Conservation (phyloP, 2,888 invertebrate genomes). For the Theodoxus fluviatilis region DNA sequence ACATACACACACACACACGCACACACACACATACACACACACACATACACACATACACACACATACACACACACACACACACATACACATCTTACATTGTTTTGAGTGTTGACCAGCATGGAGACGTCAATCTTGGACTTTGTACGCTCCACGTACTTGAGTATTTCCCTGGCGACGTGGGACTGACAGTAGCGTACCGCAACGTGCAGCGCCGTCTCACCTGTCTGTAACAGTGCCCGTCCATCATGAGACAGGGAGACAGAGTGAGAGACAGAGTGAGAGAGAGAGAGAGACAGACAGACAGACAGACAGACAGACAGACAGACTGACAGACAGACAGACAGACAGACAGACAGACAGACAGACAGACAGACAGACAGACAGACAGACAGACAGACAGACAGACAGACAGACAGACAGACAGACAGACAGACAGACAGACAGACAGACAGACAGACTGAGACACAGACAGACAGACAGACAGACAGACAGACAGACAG, state of each 20-base stretch:
- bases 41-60: constrained; percentile 12
- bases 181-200: constrained; percentile 80
- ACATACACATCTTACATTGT: constrained; percentile 70
- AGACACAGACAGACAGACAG: neutral
- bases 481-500: constrained; percentile 11
- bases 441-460: neutral
- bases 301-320: neutral
- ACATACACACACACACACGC: neutral
- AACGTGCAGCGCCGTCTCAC: constrained; percentile 94
- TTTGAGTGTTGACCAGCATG: constrained; percentile 85
- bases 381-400: constrained; percentile 13
- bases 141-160: constrained; percentile 66
- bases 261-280: neutral
- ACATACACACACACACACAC: neutral
- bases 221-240: constrained; percentile 71
- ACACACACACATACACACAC: neutral
- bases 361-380: neutral
- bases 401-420: neutral
- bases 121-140: constrained; percentile 75
- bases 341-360: neutral
- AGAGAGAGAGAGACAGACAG: neutral
- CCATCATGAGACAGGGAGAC: neutral
- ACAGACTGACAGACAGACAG: neutral
- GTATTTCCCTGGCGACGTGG: constrained; percentile 85
- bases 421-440: neutral